Base-by-base conservation (phyloP, 1,140 invertebrate species). In the Drosophila kurseongensis region DNA sequence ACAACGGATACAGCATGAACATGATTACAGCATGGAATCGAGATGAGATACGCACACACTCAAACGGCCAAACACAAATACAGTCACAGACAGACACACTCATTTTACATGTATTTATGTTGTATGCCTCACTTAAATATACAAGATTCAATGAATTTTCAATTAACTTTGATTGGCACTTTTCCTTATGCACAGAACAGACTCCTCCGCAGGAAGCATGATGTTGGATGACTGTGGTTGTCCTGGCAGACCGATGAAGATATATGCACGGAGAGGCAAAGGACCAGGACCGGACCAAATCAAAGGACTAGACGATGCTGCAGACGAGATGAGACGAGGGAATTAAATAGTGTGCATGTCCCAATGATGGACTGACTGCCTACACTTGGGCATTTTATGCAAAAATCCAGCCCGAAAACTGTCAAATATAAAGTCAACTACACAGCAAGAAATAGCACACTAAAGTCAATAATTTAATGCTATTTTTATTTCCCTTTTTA, bases 151-250 rank as follows among this genome's bases (percentile, higher is more conserved):
- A 88, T 88, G 83, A 88, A 88, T 89, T 89, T 88, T 88, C 84
- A 88, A 88, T 89, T 84, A 88, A 89, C 84, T 88, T 88, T 88
- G 84, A 88, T 88, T 88, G 83, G 76, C 83, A 88, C 83, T 88
- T 88, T 88, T 88, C 79, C 83, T 83, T 80, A 80, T 66, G 65
- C 68, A 38, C 12, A 71, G 27, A 52, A 18, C 41, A 58, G 42
- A 50, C 45, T 51, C 9, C 82, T 75, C 73, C 68, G 71, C 55
- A 75, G 68, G 41, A 67, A 68, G 55, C 41, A 50, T 63, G 67
- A 32, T 47, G 50, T 55, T 54, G 68, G 63, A 58, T 80, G 52
- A 45, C 44, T 78, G 61, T 44, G 65, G 75, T 56, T 54, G 42
- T 57, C 65, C 50, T 62, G 44, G n/a, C 47, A 61, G 42, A 32